These are phyloP conservation scores for Hipposideros larvatus DNA, from an alignment of 2,797 vertebrate genomes.

Conservation along the genomic window DNA sequence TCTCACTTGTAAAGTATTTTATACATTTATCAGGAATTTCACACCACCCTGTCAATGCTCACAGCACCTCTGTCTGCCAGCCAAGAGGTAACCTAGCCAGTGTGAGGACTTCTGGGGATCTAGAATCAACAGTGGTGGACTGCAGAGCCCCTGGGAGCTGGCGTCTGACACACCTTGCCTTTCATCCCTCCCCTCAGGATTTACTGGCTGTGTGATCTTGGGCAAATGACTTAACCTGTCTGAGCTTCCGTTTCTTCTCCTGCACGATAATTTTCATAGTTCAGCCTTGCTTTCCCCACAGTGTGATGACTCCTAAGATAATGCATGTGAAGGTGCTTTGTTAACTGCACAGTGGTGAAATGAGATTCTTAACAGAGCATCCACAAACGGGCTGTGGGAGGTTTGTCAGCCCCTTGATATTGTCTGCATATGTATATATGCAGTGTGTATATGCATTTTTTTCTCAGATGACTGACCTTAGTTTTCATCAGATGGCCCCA, in stretches of 20 bases:
- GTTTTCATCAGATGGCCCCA: neutral
- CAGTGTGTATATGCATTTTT: neutral
- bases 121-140: neutral
- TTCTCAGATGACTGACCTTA: neutral
- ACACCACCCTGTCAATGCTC: neutral
- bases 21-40: neutral
- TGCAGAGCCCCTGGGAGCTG: neutral
- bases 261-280: neutral
- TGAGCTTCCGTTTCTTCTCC: conserved; percentile 32
- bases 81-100: neutral
- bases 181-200: neutral
- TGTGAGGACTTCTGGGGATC: neutral
- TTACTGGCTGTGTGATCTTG: neutral
- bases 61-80: neutral
- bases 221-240: conserved; percentile 10
- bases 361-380: neutral
- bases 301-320: neutral
- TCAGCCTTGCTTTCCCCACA: neutral
- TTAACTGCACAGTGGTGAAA: neutral
- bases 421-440: neutral
- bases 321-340: neutral
- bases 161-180: neutral
- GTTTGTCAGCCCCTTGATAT: neutral
- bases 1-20: neutral
- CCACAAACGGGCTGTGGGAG: neutral